Percentiles rank a stretch among this genome's conserved stretches.
Evolutionary conservation across 2,888 invertebrate genomes (phyloP).

Genomic region (Balanococcus diminutus): DNA sequence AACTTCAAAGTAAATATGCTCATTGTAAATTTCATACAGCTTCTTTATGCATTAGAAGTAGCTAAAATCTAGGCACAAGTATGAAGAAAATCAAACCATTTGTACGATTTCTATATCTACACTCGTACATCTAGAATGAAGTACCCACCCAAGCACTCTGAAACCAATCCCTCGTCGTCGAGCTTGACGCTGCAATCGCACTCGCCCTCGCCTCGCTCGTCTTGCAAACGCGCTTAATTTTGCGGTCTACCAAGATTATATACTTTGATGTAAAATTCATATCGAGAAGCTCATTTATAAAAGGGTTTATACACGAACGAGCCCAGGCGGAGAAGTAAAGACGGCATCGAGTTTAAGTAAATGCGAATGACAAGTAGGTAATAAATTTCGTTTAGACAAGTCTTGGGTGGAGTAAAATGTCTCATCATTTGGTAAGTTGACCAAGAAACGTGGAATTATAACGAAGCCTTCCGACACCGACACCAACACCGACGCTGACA

Average conservation of each 20-base stretch:
- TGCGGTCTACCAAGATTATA: background rate
- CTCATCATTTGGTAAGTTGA: constrained; percentile 24
- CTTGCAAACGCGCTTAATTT: constrained; percentile 25
- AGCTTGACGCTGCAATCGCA: too few species aligned
- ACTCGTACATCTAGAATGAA: too few species aligned
- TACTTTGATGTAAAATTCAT: constrained; percentile 40
- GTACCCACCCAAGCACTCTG: too few species aligned
- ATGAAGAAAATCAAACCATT: too few species aligned
- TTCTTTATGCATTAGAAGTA: too few species aligned
- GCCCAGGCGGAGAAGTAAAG: background rate
- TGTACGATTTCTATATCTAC: too few species aligned
- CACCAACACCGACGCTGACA: background rate
- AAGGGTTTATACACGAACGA: constrained; percentile 24
- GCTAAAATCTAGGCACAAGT: too few species aligned
- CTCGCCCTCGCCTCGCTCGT: background rate
- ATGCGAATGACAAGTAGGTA: constrained; percentile 40
- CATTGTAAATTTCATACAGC: too few species aligned
- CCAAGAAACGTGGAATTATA: constrained; percentile 42
- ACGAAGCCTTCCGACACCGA: constrained; percentile 13
- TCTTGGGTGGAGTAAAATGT: constrained; percentile 32
- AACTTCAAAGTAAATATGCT: too few species aligned
- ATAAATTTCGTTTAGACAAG: constrained; percentile 42
- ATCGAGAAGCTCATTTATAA: constrained; percentile 29
- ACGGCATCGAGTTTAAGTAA: constrained; percentile 8
- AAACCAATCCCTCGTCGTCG: too few species aligned